Base-by-base conservation (phyloP, 2,113 vertebrate species). In the Entomyzon cyanotis region DNA sequence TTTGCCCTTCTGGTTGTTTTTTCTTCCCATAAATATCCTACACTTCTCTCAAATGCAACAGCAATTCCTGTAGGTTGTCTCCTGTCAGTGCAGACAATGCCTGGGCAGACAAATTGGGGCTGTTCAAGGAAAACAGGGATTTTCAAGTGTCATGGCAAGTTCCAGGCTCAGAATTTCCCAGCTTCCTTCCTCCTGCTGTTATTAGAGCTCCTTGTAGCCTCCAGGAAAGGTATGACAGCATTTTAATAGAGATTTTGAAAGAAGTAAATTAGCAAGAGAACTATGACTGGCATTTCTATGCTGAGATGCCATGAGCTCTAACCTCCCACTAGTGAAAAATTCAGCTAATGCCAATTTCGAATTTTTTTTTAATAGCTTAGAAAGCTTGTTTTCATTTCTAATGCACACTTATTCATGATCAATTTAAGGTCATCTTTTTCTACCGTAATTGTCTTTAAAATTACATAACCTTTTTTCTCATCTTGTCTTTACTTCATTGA, bases 31-130 rank as follows among this genome's bases (percentile, higher is more conserved):
- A 94, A 42, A 91, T 76, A 5, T 98, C 97, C 14, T 98, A 97
- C 15, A 98, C 69, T 78, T 98, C 97, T 81, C 97, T 97, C 20
- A 99, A 97, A 79, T 97, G 95, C 46, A 98, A 70, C 62, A 99
- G 97, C 71, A 99, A 95, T 83, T 98, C 98, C 92, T 99, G 98
- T 12, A 98, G 97, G 93, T 98, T 99, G 59, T 98, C 95, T 44
- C 98, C 98, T 0, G 98, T 98, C 31, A 98, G 39, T 2, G 98
- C 98, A 0, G 98, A 98, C 49, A 99, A 71, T 2, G 25, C 33
- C 67, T 37, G 25, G 62, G 44, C 55, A 62, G 55, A 17, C 28
- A 76, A 9, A 23, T 0, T 30, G 60, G 9, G 8, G 7, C 22
- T 75, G 9, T 46, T 21, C 46, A 47, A 81, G n/a, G 33, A 59